A percentile compares a stretch with the other conserved stretches of the same genome.
phyloP scores from a whole-genome alignment of 2,113 vertebrate species.

The Pithys albifrons region DNA sequence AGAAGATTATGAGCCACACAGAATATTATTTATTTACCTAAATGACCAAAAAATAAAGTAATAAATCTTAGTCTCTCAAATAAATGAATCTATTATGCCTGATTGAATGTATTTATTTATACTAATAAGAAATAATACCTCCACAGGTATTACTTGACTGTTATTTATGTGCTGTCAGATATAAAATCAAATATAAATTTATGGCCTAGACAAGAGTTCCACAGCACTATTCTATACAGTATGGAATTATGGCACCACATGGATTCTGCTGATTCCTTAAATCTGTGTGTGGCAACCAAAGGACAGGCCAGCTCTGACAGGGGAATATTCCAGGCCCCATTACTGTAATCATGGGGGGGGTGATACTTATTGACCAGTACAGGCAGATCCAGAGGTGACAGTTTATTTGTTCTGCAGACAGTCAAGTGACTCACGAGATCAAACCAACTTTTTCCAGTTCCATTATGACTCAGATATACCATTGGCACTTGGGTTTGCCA shows the following conservation, averaged over 20 bases:
- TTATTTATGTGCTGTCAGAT: conserved; percentile 15
- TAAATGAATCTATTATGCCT: conserved; percentile 43
- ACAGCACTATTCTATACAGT: not conserved
- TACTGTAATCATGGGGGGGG: not conserved
- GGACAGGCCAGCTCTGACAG: not conserved
- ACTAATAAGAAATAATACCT: conserved; percentile 40
- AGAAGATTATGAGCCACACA: not conserved
- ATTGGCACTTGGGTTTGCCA: not conserved
- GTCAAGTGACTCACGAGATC: rapidly evolving
- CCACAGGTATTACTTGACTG: not conserved
- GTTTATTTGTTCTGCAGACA: not conserved
- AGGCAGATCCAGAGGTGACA: not conserved
- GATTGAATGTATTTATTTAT: conserved; percentile 48
- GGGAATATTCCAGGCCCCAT: not conserved
- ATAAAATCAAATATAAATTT: not conserved
- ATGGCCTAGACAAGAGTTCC: not conserved
- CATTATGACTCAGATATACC: not conserved
- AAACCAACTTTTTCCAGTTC: not conserved
- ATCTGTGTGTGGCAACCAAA: not conserved
- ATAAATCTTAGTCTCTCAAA: conserved; percentile 38
- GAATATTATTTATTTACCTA: conserved; percentile 41
- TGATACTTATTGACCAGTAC: not conserved
- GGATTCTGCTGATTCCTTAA: not conserved
- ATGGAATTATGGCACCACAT: not conserved
- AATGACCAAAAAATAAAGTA: conserved; percentile 39